Evolutionary conservation across 2,113 vertebrate species (phyloP), one percentile per base, ranked within the genome.

Genomic region (Mustela lutreola): DNA sequence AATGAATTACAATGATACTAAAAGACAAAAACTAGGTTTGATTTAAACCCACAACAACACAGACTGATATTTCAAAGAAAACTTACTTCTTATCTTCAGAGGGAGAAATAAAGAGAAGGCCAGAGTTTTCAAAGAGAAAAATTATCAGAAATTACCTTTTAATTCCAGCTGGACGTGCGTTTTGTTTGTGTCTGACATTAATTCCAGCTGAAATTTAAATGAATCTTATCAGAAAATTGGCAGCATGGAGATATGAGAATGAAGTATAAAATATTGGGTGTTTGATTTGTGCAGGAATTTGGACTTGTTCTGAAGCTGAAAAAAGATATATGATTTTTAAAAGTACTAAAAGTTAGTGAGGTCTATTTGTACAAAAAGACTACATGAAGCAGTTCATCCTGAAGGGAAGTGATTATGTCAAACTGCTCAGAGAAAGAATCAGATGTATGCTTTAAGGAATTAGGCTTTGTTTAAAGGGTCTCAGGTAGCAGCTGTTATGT

Each of bases 81-180:
- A 65, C 9, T 93, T 88, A 80, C 67, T 76, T 65, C 39, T 42
- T 42, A 18, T 84, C 53, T 88, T 85, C 39, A 71, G 48, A 90
- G 53, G 81, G 81, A 94, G 33, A 96, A 91, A 63, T 26, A 96
- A 8, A 80, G 26, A 76, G 33, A 65, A 89, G 75, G 45, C 50
- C 71, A 19, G 87, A 97, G 39, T 21, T 86, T 48, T 36, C 33
- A 83, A 93, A 83, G 70, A 76, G 89, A 96, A 97, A 92, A 98
- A 96, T n/a, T 22, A 93, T 92, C 14, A 71, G 85, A 97, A 98
- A 98, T 97, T 97, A 96, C 98, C 97, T 98, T 98, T 97, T 98
- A 98, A 98, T 93, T 21, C 63, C 96, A 98, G 76, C 50, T 98
- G 91, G 73, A 67, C 18, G 4, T 97, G 53, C 83, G 83, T 24